Percentiles rank a stretch among this genome's conserved stretches.
These are phyloP conservation scores for Xenentodon cancila DNA, from an alignment of 2,797 vertebrate genomes.

Conservation along the genomic window DNA sequence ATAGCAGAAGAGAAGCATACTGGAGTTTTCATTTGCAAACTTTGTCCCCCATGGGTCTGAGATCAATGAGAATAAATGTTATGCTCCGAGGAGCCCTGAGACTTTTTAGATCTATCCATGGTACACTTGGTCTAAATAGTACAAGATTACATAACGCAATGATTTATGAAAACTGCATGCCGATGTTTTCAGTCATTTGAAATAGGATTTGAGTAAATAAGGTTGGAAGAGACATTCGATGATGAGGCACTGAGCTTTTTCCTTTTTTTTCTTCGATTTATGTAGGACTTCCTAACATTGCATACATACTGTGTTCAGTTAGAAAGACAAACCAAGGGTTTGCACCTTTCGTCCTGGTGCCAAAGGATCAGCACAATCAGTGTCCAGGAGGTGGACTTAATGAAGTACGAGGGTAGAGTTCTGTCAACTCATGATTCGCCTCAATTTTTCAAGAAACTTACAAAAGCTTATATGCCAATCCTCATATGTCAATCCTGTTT, in stretches of 20 bases:
- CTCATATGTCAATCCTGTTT: no score
- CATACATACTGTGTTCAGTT: background rate
- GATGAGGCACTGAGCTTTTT: background rate
- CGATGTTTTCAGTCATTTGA: background rate
- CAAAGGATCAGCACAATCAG: no score
- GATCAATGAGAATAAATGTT: slow-evolving; percentile 3
- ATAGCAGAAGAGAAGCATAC: slow-evolving; percentile 1
- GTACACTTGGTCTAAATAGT: background rate
- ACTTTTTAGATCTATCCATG: background rate
- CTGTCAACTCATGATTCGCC: no score
- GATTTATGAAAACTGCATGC: background rate
- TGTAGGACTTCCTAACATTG: background rate
- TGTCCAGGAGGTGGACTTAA: no score
- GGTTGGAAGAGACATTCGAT: background rate
- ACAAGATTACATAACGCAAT: no score
- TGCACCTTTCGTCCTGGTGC: no score
- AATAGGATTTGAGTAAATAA: background rate
- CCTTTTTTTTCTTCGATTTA: background rate
- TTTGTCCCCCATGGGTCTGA: slow-evolving; percentile 1
- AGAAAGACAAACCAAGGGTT: no score
- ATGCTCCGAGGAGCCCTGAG: background rate
- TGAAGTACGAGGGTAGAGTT: no score
- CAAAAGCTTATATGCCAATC: no score
- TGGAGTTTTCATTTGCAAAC: slow-evolving; percentile 10
- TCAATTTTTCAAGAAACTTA: no score